Base-by-base conservation (phyloP, 2,888 invertebrate genomes). In the Melieria picta region DNA sequence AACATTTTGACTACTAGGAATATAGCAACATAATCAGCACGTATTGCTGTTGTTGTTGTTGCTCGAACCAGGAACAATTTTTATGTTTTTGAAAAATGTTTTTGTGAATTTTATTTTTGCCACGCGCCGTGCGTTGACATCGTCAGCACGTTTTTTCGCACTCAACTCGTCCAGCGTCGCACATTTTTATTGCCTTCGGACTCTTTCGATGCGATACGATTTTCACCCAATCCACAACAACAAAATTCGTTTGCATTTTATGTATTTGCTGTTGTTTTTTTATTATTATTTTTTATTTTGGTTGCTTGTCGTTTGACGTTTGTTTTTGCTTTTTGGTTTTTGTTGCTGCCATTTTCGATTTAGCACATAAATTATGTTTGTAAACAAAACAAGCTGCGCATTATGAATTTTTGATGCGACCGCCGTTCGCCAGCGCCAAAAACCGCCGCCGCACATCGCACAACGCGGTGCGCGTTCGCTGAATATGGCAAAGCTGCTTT, bases 371-470 rank as follows among this genome's bases (percentile, higher is more conserved):
- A 74, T 74, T 72, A 74, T 69, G 58, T 72, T 74, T 63, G 65
- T 72, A 72, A 72, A 72, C 72, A 72, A 72, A 72, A 58, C 69
- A 66, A 72, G 62, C 42, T 74, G 71, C 47, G 64, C 69, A 62
- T 69, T 74, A 67, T 71, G 74, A 74, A 74, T 74, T 69, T 71
- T 63, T 69, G 63, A 73, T 71, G 48, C n/a, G 52, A 9, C 55
- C 11, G 9, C 52, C 52, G 6, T 13, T 7, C 52, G 50, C 3
- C 50, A 50, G 9, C 50, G 11, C 50, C 50, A 50, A 52, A n/a
- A 11, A 13, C 1, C 52, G 13, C 13, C 52, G 52, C 52, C 52
- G 30, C 30, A 30, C 30, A 52, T 7, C 52, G 52, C 52, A 30
- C 30, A 30, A 1, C 16, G 16, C 16, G 1, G 16, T 16, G 16